Evolutionary conservation across 2,113 vertebrate genomes (phyloP).

Genomic region (Laticauda laticaudata): DNA sequence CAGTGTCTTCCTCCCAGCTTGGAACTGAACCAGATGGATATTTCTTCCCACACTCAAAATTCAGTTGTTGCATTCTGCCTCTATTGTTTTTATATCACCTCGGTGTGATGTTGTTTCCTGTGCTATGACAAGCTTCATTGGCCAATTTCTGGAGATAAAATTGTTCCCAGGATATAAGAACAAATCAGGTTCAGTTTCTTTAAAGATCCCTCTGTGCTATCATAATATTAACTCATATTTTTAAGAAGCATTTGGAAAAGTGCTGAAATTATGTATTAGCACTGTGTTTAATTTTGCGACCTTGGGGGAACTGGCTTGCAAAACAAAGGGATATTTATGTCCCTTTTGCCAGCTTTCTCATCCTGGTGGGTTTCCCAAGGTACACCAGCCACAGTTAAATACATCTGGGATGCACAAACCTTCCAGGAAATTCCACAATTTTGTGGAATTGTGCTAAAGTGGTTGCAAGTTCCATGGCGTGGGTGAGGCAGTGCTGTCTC

Average conservation of each 20-base stretch:
- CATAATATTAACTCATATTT: background rate
- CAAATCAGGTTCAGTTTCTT: background rate
- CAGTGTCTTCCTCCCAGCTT: too few relatives aligned
- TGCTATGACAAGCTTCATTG: background rate
- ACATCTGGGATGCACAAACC: background rate
- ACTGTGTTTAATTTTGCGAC: background rate
- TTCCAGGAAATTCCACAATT: constrained; percentile 2
- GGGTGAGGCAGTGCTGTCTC: constrained; percentile 28
- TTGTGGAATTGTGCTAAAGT: constrained; percentile 40
- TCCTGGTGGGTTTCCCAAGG: background rate
- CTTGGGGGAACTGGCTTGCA: background rate
- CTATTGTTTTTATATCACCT: background rate
- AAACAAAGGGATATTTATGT: background rate
- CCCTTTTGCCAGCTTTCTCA: background rate
- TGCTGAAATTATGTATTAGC: background rate
- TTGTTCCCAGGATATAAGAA: background rate
- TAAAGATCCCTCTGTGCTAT: background rate
- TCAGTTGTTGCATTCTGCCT: background rate
- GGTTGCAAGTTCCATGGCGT: background rate
- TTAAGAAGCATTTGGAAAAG: background rate
- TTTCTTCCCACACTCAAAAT: too few relatives aligned
- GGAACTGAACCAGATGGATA: too few relatives aligned
- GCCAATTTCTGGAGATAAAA: background rate
- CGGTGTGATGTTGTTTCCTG: background rate
- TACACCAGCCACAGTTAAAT: background rate